Percentiles rank a stretch among this genome's conserved stretches.
Evolutionary conservation across 2,888 invertebrate species (phyloP).

Genomic region (Willowsia nigromaculata): DNA sequence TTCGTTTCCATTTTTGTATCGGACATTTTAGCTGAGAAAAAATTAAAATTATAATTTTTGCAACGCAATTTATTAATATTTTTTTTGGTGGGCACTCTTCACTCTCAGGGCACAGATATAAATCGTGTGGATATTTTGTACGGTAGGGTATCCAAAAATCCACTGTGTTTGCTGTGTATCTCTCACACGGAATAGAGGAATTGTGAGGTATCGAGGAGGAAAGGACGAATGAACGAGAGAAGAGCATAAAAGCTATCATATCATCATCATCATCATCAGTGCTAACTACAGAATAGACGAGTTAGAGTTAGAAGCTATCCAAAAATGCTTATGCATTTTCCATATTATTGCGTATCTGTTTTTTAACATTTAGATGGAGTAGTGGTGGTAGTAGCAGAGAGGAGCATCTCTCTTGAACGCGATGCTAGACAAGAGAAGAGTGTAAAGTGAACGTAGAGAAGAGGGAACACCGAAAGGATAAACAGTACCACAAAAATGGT

Average conservation of each 20-base stretch:
- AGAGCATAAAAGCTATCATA: slow-evolving; percentile 39
- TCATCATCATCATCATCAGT: neutral
- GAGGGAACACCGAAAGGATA: slow-evolving; percentile 20
- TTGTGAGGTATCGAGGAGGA: slow-evolving; percentile 46
- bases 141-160: slow-evolving; percentile 33
- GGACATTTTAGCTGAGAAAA: slow-evolving; percentile 66
- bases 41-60: slow-evolving; percentile 27
- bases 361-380: slow-evolving; percentile 4
- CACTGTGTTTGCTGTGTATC: neutral
- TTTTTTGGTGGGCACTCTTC: slow-evolving; percentile 47
- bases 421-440: too few species aligned
- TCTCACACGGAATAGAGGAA: slow-evolving; percentile 44
- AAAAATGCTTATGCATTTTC: slow-evolving; percentile 19
- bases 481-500: neutral
- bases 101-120: slow-evolving; percentile 23
- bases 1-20: slow-evolving; percentile 74
- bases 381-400: neutral
- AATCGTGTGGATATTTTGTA: neutral
- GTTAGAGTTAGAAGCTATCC: neutral
- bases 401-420: too few species aligned
- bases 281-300: neutral
- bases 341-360: slow-evolving; percentile 26
- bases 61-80: slow-evolving; percentile 44
- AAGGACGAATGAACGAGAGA: slow-evolving; percentile 55
- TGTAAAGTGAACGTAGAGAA: too few species aligned